These are phyloP conservation scores for Athrips mouffetella DNA, from an alignment of 2,888 invertebrate genomes.

Conservation along the genomic window DNA sequence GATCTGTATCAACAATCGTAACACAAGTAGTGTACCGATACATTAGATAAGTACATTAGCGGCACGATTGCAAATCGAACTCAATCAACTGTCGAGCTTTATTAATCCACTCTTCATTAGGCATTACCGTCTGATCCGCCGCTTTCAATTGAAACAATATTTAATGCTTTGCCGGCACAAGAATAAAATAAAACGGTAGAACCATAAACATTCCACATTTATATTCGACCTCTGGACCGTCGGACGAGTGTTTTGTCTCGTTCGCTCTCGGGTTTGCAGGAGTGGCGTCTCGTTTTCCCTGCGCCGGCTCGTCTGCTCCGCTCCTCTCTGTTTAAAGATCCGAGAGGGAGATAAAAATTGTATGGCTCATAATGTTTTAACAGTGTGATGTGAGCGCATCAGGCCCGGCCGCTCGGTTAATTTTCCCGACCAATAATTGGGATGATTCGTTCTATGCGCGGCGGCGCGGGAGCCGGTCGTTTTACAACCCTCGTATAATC, in stretches of 20 bases:
- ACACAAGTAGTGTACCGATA: conserved; percentile 49
- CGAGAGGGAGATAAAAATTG: conserved; percentile 69
- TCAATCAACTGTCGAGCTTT: conserved; percentile 60
- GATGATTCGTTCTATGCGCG: conserved; percentile 67
- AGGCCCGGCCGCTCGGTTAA: conserved; percentile 47
- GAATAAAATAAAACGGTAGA: conserved; percentile 78
- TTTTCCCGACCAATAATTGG: conserved; percentile 71
- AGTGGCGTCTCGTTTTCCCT: conserved; percentile 50
- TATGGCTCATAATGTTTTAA: conserved; percentile 76
- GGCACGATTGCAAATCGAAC: conserved; percentile 58
- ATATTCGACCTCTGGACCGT: conserved; percentile 74
- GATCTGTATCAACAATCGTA: conserved; percentile 47
- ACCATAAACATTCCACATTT: conserved; percentile 78
- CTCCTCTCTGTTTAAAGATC: conserved; percentile 59
- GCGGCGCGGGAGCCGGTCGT: conserved; percentile 39
- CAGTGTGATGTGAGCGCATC: conserved; percentile 57
- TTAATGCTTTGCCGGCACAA: conserved; percentile 69
- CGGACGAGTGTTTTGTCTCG: conserved; percentile 46
- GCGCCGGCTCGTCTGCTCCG: conserved; percentile 64
- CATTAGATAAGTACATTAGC: conserved; percentile 36
- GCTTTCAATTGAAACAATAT: conserved; percentile 78
- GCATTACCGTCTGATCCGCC: conserved; percentile 65
- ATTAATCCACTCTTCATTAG: conserved; percentile 71
- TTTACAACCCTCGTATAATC: conserved; percentile 52
- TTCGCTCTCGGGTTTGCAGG: conserved; percentile 31